A percentile compares a stretch with the other conserved stretches of the same genome.
Conservation (phyloP, 2,797 vertebrate genomes). For the Zenarchopterus dispar region DNA sequence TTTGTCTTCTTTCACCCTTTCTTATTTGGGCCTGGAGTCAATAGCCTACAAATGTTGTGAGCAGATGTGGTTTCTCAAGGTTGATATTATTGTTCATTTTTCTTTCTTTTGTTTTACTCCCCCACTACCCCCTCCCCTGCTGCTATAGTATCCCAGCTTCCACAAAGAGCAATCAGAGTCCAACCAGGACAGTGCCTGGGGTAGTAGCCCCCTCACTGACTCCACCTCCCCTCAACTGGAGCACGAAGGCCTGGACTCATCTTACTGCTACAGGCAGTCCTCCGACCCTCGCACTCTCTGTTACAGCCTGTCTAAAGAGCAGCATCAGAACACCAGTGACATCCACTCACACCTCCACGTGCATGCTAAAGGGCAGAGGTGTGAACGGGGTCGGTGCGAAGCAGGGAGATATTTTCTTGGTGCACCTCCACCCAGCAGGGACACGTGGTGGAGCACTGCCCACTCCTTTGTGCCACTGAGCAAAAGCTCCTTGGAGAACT, state of each 20-base stretch:
- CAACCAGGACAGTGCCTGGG: conserved; percentile 95
- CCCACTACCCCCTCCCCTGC: not conserved
- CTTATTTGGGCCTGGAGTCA: too few relatives aligned
- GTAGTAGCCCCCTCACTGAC: conserved; percentile 92
- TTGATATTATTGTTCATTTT: not conserved
- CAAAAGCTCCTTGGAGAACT: conserved; percentile 88
- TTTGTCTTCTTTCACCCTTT: too few relatives aligned
- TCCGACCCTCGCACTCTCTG: conserved; percentile 85
- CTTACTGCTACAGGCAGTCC: conserved; percentile 90
- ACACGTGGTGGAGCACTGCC: conserved; percentile 88
- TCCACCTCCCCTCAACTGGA: conserved; percentile 92
- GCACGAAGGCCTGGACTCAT: conserved; percentile 85
- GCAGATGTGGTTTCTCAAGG: not conserved
- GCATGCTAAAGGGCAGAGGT: conserved; percentile 83
- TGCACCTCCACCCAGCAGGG: conserved; percentile 85
- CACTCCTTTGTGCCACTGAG: conserved; percentile 84
- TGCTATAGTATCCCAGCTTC: conserved; percentile 89
- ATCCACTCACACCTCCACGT: conserved; percentile 62
- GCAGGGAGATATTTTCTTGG: conserved; percentile 94
- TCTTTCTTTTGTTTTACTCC: not conserved
- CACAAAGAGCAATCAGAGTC: conserved; percentile 93
- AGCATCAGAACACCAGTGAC: conserved; percentile 72
- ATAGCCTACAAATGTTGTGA: too few relatives aligned
- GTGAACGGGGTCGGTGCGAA: conserved; percentile 90
- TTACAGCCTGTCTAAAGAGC: conserved; percentile 83